These are phyloP conservation scores for Ormyrus rosae DNA, from an alignment of 2,888 invertebrate genomes.

Conservation along the genomic window DNA sequence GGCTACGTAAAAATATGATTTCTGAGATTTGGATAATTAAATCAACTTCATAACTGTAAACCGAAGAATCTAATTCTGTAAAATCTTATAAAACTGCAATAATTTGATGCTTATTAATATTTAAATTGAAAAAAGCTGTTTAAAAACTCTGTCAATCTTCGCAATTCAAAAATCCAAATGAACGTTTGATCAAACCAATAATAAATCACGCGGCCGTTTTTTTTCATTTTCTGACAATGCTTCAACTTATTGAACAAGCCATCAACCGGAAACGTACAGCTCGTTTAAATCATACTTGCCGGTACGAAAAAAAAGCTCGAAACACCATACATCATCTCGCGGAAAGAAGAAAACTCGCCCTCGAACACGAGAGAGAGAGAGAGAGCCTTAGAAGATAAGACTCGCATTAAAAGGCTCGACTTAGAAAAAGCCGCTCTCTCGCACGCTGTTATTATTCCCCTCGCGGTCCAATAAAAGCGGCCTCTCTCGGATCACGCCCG, in stretches of 20 bases:
- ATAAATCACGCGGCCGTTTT: background rate
- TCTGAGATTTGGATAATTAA: too few relatives aligned
- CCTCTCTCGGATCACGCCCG: slow-evolving; percentile 27
- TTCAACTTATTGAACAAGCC: background rate
- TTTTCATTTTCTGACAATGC: background rate
- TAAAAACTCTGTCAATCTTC: too few relatives aligned
- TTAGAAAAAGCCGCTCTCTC: background rate
- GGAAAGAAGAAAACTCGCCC: background rate
- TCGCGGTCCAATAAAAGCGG: slow-evolving; percentile 1
- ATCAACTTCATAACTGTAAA: too few relatives aligned
- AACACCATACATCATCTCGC: slow-evolving; percentile 30
- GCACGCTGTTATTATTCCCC: slow-evolving; percentile 26
- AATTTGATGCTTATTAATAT: too few relatives aligned
- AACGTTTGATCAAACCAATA: background rate
- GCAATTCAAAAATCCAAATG: background rate
- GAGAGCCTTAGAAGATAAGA: slow-evolving; percentile 6
- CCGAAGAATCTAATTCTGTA: too few relatives aligned
- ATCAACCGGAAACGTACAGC: slow-evolving; percentile 4
- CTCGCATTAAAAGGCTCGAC: background rate
- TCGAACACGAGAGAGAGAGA: background rate
- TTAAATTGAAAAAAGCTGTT: too few relatives aligned
- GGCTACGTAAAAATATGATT: too few relatives aligned
- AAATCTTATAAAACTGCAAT: too few relatives aligned
- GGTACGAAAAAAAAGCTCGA: background rate
- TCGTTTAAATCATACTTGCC: background rate